phyloP scores from a whole-genome alignment of 2,113 vertebrate genomes.

The Antechinus stuartii region DNA sequence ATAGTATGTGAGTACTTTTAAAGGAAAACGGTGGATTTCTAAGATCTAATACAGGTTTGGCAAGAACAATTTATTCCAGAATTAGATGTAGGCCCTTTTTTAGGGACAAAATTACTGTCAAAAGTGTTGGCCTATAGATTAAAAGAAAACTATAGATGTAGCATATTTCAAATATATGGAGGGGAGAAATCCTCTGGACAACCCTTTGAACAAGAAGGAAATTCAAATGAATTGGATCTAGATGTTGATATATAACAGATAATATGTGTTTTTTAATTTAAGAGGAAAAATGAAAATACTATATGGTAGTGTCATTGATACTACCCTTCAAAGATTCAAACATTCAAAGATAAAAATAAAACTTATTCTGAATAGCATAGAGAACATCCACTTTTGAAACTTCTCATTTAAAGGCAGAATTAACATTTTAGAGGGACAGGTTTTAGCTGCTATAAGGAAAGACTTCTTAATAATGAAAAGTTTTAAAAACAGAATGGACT shows the following conservation, averaged over 20 bases:
- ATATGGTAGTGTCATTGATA: background rate
- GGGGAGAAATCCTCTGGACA: background rate
- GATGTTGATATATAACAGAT: background rate
- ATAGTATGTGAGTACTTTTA: background rate
- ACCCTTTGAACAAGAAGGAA: background rate
- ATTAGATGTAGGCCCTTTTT: background rate
- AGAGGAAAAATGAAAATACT: background rate
- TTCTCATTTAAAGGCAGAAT: background rate
- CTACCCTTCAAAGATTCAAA: too few relatives aligned
- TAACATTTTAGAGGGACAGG: background rate
- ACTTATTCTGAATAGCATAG: background rate
- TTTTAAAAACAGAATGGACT: background rate
- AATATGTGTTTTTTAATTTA: background rate
- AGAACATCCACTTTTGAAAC: background rate
- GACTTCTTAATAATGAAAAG: background rate
- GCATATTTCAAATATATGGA: background rate
- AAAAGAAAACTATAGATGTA: background rate
- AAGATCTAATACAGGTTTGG: background rate
- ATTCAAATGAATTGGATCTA: background rate
- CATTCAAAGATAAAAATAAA: background rate
- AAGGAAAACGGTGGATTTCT: background rate
- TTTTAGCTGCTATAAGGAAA: background rate
- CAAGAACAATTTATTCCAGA: background rate
- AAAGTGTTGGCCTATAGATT: background rate
- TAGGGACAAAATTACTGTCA: background rate